phyloP scores from a whole-genome alignment of 2,797 vertebrate species.

The Hydrolagus colliei region DNA sequence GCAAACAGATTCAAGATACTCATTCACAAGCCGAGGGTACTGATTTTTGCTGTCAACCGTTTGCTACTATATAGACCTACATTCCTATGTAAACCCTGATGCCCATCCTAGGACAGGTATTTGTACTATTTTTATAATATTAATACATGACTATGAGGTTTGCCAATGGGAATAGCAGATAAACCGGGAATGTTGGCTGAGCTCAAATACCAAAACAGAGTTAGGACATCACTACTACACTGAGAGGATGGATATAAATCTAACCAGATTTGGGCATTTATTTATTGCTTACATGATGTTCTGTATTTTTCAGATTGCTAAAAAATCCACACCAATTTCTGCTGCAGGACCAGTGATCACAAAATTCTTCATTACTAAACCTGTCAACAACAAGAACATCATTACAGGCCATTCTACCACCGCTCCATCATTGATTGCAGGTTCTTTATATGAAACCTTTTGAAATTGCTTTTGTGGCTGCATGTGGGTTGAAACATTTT shows the following conservation, averaged over 20 bases:
- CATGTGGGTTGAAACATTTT: background rate
- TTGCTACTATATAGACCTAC: no score
- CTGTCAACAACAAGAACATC: constrained; percentile 89
- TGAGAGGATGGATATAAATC: background rate
- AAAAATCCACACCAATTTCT: constrained; percentile 77
- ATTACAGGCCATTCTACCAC: constrained; percentile 72
- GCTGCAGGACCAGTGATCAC: constrained; percentile 85
- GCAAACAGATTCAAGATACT: no score
- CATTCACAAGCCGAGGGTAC: no score
- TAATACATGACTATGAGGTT: no score
- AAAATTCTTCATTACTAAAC: constrained; percentile 93
- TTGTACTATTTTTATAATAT: no score
- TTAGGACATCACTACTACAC: no score
- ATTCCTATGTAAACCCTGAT: no score
- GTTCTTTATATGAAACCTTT: constrained; percentile 45
- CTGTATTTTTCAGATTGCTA: constrained; percentile 74
- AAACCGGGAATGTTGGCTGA: no score
- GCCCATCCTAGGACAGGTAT: no score
- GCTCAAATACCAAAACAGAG: no score
- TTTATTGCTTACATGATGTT: background rate
- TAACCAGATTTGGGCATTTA: background rate
- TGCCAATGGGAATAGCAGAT: no score
- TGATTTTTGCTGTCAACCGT: no score
- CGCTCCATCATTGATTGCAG: constrained; percentile 76
- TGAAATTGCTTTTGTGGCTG: constrained; percentile 45